These are phyloP conservation scores for Rotaria sp. DNA, from an alignment of 2,888 invertebrate genomes.

Conservation along the genomic window DNA sequence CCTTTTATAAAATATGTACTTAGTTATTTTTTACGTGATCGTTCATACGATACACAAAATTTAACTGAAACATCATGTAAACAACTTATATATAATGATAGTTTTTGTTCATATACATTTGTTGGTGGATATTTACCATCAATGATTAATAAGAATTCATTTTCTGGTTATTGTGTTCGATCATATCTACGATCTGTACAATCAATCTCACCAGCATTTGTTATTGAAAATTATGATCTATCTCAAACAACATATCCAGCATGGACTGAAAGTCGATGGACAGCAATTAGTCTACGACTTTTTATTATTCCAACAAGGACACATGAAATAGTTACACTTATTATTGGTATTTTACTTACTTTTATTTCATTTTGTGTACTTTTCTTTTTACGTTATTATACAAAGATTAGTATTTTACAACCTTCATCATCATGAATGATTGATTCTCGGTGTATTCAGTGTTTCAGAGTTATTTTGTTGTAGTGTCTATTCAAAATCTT, in stretches of 20 bases:
- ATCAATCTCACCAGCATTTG: not conserved
- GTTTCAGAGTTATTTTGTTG: not conserved
- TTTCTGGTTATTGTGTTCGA: slow-evolving; percentile 4
- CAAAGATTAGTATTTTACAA: not conserved
- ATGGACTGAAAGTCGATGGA: slow-evolving; percentile 17
- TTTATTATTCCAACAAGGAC: not conserved
- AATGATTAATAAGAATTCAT: not conserved
- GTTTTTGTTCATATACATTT: not conserved
- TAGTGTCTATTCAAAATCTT: not conserved
- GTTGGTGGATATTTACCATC: not conserved
- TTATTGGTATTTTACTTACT: not conserved
- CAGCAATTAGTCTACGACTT: not conserved
- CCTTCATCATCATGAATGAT: not conserved
- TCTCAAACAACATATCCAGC: not conserved
- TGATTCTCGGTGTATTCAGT: too few species aligned
- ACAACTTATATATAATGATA: not conserved
- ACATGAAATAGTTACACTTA: not conserved
- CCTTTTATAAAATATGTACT: not conserved
- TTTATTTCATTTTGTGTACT: not conserved
- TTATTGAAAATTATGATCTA: not conserved
- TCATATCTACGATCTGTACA: not conserved
- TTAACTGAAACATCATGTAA: not conserved
- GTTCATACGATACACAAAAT: not conserved
- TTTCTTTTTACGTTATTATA: not conserved
- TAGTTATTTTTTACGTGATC: not conserved